These are phyloP conservation scores for Arctocebus calabarensis DNA, from an alignment of 2,797 vertebrate species.

Conservation along the genomic window DNA sequence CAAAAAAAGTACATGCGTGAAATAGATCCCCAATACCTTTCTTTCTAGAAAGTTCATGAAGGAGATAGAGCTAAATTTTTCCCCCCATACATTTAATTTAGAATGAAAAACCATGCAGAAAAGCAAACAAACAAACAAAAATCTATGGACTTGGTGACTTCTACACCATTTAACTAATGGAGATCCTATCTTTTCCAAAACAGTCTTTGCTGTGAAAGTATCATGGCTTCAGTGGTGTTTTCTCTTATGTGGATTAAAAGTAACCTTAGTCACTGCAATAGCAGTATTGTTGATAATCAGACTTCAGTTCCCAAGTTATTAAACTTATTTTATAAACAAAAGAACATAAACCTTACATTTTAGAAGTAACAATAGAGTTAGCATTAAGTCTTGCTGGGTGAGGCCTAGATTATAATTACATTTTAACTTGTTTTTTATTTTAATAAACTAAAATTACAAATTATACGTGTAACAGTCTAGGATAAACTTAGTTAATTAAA, in stretches of 20 bases:
- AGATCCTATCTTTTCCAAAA: background rate
- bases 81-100: background rate
- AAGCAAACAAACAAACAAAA: background rate
- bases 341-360: background rate
- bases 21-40: background rate
- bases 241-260: background rate
- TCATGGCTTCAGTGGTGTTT: background rate
- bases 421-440: slow-evolving; percentile 40
- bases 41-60: background rate
- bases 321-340: slow-evolving; percentile 11
- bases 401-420: background rate
- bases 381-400: background rate
- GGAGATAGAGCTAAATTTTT: background rate
- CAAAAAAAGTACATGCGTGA: accelerated
- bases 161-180: background rate
- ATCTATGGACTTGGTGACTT: background rate
- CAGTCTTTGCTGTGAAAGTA: background rate
- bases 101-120: background rate
- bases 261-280: background rate
- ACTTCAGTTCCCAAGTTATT: background rate
- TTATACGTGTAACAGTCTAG: background rate
- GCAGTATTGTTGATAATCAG: background rate
- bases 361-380: background rate
- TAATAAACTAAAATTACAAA: background rate
- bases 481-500: slow-evolving; percentile 24